phyloP scores from a whole-genome alignment of 2,113 vertebrate genomes.

The Panthera leo region DNA sequence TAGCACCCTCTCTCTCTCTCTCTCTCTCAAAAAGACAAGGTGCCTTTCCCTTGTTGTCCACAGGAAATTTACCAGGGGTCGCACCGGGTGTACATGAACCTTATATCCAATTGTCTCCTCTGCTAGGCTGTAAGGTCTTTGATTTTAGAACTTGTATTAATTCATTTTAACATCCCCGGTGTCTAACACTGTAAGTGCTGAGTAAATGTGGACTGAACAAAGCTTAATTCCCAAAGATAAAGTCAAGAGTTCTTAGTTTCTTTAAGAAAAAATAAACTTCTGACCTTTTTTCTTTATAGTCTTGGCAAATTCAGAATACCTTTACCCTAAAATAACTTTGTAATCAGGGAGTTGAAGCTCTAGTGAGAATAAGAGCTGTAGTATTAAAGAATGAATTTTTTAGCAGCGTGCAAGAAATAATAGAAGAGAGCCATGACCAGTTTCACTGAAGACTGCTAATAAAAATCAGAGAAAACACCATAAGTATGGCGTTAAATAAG shows the following conservation, averaged over 20 bases:
- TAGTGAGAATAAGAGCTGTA: constrained; percentile 55
- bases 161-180: not conserved
- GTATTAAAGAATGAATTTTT: constrained; percentile 51
- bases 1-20: not conserved
- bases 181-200: not conserved
- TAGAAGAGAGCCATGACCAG: constrained; percentile 27
- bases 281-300: constrained; percentile 80
- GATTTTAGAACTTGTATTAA: not conserved
- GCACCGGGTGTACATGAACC: not conserved
- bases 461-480: constrained; percentile 62
- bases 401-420: constrained; percentile 38
- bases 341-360: constrained; percentile 61
- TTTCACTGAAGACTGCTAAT: constrained; percentile 46
- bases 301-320: constrained; percentile 69
- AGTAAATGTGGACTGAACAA: not conserved
- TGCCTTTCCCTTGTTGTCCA: not conserved
- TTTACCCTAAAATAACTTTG: constrained; percentile 77
- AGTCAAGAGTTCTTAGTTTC: not conserved
- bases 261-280: constrained; percentile 50
- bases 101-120: not conserved
- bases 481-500: constrained; percentile 33
- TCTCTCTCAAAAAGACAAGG: not conserved
- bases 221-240: constrained; percentile 12
- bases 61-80: not conserved
- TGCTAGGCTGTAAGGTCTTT: not conserved